A percentile compares a stretch with the other conserved stretches of the same genome.
These are phyloP conservation scores for Trichoplusia ni DNA, from an alignment of 1,140 invertebrate genomes.

Conservation along the genomic window DNA sequence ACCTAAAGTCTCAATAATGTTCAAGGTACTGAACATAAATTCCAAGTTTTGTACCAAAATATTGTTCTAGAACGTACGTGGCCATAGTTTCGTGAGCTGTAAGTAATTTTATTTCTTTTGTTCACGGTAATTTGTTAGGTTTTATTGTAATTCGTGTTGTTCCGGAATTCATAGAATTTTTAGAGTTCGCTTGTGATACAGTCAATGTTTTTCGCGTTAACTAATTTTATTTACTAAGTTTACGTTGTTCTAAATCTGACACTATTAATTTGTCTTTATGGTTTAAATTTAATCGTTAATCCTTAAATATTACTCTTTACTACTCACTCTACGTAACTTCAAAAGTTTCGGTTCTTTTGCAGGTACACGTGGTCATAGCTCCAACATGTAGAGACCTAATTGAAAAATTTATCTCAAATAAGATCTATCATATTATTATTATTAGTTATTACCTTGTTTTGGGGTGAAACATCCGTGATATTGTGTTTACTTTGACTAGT, in stretches of 20 bases:
- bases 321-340: too few species aligned
- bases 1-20: slow-evolving; percentile 17
- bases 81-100: not conserved
- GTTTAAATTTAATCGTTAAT: slow-evolving; percentile 2
- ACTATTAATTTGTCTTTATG: not conserved
- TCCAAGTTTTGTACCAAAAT: slow-evolving; percentile 1
- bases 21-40: slow-evolving; percentile 24
- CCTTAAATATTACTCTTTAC: too few species aligned
- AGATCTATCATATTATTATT: too few species aligned
- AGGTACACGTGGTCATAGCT: too few species aligned
- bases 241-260: not conserved
- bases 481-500: not conserved
- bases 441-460: too few species aligned
- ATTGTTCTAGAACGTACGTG: not conserved
- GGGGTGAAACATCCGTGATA: too few species aligned
- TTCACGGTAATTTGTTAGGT: not conserved
- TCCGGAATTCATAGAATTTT: slow-evolving; percentile 12
- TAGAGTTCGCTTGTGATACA: slow-evolving; percentile 1
- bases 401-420: too few species aligned
- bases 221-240: slow-evolving; percentile 16
- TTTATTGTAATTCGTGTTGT: slow-evolving; percentile 4
- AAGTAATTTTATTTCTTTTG: not conserved
- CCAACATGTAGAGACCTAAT: too few species aligned
- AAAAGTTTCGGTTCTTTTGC: too few species aligned
- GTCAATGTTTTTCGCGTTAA: not conserved